Conservation (phyloP, 2,888 invertebrate genomes). For the Scaeva pyrastri region DNA sequence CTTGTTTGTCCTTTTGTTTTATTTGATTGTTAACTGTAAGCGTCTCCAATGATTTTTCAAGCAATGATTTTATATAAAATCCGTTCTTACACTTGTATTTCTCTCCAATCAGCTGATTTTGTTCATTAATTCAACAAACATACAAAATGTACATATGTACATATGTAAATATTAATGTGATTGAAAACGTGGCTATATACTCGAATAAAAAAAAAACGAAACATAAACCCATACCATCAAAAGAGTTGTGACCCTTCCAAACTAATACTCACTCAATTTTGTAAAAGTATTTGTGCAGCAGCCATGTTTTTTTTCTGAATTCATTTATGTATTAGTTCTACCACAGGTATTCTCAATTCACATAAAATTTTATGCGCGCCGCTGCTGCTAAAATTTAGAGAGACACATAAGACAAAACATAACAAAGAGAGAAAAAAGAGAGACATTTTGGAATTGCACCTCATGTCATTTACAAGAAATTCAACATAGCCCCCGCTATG, state of each 20-base stretch:
- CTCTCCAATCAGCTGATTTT: slow-evolving; percentile 66
- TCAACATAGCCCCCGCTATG: slow-evolving; percentile 30
- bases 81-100: slow-evolving; percentile 48
- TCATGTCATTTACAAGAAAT: slow-evolving; percentile 5
- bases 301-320: slow-evolving; percentile 68
- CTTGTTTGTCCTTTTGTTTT: background rate
- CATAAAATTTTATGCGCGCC: slow-evolving; percentile 44
- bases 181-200: slow-evolving; percentile 63
- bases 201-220: background rate
- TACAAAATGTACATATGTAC: no score
- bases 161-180: slow-evolving; percentile 27
- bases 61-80: slow-evolving; percentile 5
- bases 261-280: background rate
- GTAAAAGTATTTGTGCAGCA: slow-evolving; percentile 49
- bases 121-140: slow-evolving; percentile 18
- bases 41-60: slow-evolving; percentile 5
- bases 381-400: background rate
- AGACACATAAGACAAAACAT: no score
- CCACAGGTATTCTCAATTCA: slow-evolving; percentile 50
- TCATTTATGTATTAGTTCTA: slow-evolving; percentile 27
- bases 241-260: background rate
- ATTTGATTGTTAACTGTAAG: background rate
- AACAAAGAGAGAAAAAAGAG: no score
- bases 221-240: slow-evolving; percentile 1
- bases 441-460: background rate